A percentile compares a stretch with the other conserved stretches of the same genome.
These are phyloP conservation scores for Cylloceria caligata DNA, from an alignment of 2,888 invertebrate species.

Conservation along the genomic window DNA sequence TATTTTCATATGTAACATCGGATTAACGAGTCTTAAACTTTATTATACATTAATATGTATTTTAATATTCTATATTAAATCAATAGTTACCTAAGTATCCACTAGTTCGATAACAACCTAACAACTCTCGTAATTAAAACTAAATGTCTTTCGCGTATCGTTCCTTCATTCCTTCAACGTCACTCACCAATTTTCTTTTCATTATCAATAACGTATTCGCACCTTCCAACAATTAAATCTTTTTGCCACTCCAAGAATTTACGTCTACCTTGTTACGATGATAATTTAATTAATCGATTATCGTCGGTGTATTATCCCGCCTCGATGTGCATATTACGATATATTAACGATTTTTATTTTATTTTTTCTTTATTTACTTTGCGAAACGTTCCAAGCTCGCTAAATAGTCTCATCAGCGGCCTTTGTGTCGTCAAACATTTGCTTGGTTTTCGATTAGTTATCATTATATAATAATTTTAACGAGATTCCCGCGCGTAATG, in stretches of 20 bases:
- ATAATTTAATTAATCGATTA: slow-evolving; percentile 41
- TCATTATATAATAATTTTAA: slow-evolving; percentile 1
- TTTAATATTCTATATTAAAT: slow-evolving; percentile 85
- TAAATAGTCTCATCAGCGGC: slow-evolving; percentile 12
- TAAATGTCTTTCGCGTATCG: slow-evolving; percentile 70
- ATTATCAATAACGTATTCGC: background rate
- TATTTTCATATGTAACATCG: slow-evolving; percentile 73
- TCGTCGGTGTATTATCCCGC: slow-evolving; percentile 25
- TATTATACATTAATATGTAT: slow-evolving; percentile 76
- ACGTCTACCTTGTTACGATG: slow-evolving; percentile 46
- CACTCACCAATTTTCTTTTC: slow-evolving; percentile 2
- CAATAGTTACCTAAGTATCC: slow-evolving; percentile 83
- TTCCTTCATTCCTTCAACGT: slow-evolving; percentile 47
- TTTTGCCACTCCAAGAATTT: slow-evolving; percentile 45
- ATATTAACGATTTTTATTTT: slow-evolving; percentile 19
- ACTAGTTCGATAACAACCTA: slow-evolving; percentile 77
- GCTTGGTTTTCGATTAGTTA: background rate
- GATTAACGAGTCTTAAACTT: slow-evolving; percentile 82
- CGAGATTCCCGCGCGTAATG: background rate
- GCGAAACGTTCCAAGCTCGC: slow-evolving; percentile 45
- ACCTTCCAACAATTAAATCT: background rate
- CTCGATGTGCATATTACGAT: slow-evolving; percentile 21
- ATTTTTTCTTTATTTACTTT: background rate
- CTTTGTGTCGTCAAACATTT: slow-evolving; percentile 4
- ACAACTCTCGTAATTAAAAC: slow-evolving; percentile 75